These are phyloP conservation scores for Drosophila formosana DNA, from an alignment of 2,888 invertebrate genomes.

Conservation along the genomic window DNA sequence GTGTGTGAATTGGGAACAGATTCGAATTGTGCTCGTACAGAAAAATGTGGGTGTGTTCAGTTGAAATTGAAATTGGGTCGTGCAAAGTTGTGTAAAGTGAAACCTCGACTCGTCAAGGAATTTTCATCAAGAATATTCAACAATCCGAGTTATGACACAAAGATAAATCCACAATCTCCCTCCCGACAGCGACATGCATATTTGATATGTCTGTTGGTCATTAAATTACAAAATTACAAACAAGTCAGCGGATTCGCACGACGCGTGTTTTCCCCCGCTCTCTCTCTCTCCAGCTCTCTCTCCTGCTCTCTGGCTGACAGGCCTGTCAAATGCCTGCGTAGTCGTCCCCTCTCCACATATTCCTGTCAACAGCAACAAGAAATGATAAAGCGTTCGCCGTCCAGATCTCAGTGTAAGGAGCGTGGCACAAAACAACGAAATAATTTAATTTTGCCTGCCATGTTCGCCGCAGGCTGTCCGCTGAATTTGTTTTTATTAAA, in stretches of 20 bases:
- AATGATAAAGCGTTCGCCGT: conserved; percentile 74
- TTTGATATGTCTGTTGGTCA: conserved; percentile 64
- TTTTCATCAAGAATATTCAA: background rate
- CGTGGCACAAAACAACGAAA: conserved; percentile 61
- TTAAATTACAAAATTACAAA: conserved; percentile 60
- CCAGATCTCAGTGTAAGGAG: conserved; percentile 55
- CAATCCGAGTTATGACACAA: background rate
- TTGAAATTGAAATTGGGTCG: conserved; percentile 26
- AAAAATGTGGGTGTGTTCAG: background rate
- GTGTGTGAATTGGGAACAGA: conserved; percentile 5
- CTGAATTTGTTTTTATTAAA: conserved; percentile 79
- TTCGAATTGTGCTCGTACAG: background rate
- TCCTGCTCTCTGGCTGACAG: conserved; percentile 49
- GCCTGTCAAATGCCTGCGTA: conserved; percentile 63
- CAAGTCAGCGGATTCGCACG: conserved; percentile 28
- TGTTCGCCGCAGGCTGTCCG: conserved; percentile 77
- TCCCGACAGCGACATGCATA: conserved; percentile 34
- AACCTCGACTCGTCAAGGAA: conserved; percentile 7
- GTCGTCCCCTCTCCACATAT: conserved; percentile 23
- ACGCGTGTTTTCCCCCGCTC: conserved; percentile 17
- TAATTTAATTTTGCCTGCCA: conserved; percentile 79
- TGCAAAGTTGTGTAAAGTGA: background rate
- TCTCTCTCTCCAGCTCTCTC: background rate
- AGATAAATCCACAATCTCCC: conserved; percentile 9
- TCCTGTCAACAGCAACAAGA: conserved; percentile 65